Conservation (phyloP, 2,888 invertebrate species). For the Laspeyria flexula region DNA sequence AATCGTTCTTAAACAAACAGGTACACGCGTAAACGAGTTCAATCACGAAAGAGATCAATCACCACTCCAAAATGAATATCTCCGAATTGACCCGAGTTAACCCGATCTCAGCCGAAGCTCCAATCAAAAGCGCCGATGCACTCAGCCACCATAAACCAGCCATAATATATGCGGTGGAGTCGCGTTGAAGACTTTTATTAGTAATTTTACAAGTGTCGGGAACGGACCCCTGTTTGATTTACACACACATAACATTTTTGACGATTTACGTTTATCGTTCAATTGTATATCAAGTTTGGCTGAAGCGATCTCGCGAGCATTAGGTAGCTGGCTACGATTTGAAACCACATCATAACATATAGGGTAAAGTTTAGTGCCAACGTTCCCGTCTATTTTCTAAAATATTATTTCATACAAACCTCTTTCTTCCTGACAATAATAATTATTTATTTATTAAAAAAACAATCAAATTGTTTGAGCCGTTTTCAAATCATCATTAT, state of each 20-base stretch:
- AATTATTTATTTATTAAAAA: too few species aligned
- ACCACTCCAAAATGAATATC: conserved; percentile 25
- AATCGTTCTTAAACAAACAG: too few species aligned
- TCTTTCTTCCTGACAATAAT: too few species aligned
- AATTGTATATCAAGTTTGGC: conserved; percentile 71
- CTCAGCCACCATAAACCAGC: conserved; percentile 63
- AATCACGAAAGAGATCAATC: conserved; percentile 15
- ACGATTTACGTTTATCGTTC: conserved; percentile 77
- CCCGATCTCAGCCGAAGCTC: conserved; percentile 38
- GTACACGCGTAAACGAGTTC: too few species aligned
- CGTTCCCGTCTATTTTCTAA: too few species aligned
- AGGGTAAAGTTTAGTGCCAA: neutral
- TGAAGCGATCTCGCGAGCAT: conserved; percentile 72
- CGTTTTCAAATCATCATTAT: too few species aligned
- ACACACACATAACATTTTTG: conserved; percentile 73
- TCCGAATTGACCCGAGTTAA: conserved; percentile 34
- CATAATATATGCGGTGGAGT: conserved; percentile 75
- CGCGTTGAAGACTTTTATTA: conserved; percentile 79
- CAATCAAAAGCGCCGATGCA: conserved; percentile 64
- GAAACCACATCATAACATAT: neutral
- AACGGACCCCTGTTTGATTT: conserved; percentile 74
- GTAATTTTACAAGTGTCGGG: conserved; percentile 80
- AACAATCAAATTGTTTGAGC: too few species aligned
- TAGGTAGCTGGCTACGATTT: conserved; percentile 6
- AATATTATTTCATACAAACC: too few species aligned